These are phyloP conservation scores for Achatina immaculata DNA, from an alignment of 1,140 invertebrate species.

Conservation along the genomic window DNA sequence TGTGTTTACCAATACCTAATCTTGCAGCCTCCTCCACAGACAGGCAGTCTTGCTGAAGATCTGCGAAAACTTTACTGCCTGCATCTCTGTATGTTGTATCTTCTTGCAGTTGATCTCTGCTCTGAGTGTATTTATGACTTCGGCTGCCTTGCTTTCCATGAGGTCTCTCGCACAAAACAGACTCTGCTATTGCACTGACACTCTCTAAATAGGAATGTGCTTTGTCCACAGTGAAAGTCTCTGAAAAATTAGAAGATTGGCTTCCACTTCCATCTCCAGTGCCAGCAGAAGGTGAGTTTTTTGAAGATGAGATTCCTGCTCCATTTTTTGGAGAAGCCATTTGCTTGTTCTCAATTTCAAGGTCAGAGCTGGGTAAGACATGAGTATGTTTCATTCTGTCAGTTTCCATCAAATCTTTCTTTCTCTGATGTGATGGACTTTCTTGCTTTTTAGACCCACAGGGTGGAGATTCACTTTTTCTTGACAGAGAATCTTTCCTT, in stretches of 20 bases:
- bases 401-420: constrained; percentile 18
- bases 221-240: constrained; percentile 56
- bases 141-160: neutral
- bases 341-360: constrained; percentile 11
- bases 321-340: constrained; percentile 19
- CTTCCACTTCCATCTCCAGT: neutral
- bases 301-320: constrained; percentile 26
- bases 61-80: neutral
- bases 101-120: constrained; percentile 4
- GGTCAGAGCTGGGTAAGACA: neutral
- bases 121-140: constrained; percentile 5
- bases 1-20: neutral
- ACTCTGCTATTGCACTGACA: constrained; percentile 34
- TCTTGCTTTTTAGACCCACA: neutral
- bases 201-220: constrained; percentile 44
- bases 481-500: constrained; percentile 9
- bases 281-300: constrained; percentile 18
- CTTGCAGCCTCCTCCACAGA: neutral
- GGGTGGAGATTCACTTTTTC: neutral
- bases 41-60: neutral
- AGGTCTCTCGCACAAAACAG: neutral
- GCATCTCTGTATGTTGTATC: neutral
- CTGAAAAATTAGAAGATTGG: constrained; percentile 45
- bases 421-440: neutral
- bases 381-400: neutral